These are phyloP conservation scores for Cheirogaleus major DNA, from an alignment of 2,797 vertebrate genomes.

Conservation along the genomic window DNA sequence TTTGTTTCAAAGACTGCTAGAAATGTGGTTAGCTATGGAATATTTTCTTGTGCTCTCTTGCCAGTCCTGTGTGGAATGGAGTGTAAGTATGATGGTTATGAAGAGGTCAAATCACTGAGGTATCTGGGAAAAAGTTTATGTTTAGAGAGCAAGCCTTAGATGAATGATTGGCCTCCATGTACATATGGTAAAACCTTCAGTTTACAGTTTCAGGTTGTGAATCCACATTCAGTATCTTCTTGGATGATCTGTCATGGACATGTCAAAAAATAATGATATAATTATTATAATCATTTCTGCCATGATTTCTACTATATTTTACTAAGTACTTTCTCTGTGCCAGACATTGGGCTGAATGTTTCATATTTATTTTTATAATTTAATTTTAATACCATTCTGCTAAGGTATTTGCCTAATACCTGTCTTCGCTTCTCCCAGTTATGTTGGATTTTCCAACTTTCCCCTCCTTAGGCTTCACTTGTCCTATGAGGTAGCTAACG, in stretches of 20 bases:
- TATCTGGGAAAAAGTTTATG: not conserved
- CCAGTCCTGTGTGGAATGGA: not conserved
- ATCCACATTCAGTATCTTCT: not conserved
- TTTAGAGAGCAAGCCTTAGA: not conserved
- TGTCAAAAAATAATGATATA: not conserved
- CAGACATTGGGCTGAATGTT: not conserved
- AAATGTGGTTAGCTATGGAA: not conserved
- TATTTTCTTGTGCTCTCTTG: not conserved
- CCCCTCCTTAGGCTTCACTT: not conserved
- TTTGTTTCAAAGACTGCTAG: not conserved
- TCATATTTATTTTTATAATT: not conserved
- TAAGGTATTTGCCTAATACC: not conserved
- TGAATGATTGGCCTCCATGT: not conserved
- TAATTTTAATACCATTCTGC: not conserved
- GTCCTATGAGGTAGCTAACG: not conserved
- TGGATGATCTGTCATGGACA: not conserved
- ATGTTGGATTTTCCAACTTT: not conserved
- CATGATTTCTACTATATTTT: not conserved
- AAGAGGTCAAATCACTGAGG: not conserved
- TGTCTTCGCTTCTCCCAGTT: not conserved
- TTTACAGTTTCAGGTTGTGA: not conserved
- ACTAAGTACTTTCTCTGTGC: not conserved
- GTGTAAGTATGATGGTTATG: not conserved
- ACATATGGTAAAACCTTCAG: not conserved
- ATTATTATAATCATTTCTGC: not conserved